Base-by-base conservation (phyloP, 1,140 invertebrate species). In the Anagrus nilaparvatae region DNA sequence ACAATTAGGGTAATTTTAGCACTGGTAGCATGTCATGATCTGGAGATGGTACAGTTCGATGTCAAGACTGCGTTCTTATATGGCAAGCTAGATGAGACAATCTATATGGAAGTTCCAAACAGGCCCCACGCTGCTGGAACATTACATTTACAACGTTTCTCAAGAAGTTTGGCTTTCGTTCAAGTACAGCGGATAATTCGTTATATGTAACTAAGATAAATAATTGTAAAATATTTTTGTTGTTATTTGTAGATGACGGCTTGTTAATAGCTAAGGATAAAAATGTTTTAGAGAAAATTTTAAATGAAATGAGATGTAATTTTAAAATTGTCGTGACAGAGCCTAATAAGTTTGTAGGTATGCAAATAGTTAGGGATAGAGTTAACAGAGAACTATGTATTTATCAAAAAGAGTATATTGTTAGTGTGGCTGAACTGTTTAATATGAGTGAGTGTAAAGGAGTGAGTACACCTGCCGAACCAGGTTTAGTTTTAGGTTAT, bases 41-140 rank as follows among this genome's bases (percentile, higher is more conserved):
- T n/a, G n/a, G n/a, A n/a, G n/a, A n/a, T n/a, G n/a, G n/a, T n/a
- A n/a, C n/a, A n/a, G n/a, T n/a, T n/a, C n/a, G n/a, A n/a, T n/a
- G n/a, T n/a, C n/a, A n/a, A n/a, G n/a, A n/a, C n/a, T n/a, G n/a
- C n/a, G n/a, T n/a, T n/a, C n/a, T n/a, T n/a, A n/a, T n/a, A n/a
- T n/a, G n/a, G n/a, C n/a, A n/a, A n/a, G n/a, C n/a, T n/a, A n/a
- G n/a, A n/a, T n/a, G n/a, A n/a, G n/a, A n/a, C n/a, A n/a, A n/a
- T n/a, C n/a, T n/a, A n/a, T n/a, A n/a, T n/a, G n/a, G n/a, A n/a
- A n/a, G n/a, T n/a, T n/a, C n/a, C n/a, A 62, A 64, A 42, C 60
- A 65, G 37, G 48, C 65, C 36, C 53, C 56, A 4, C 23, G 54
- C 27, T 58, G 54, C 37, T 59, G 53, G 54, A 61, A 61, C 18